Evolutionary conservation across 2,113 vertebrate genomes (phyloP), one percentile per base, ranked within the genome.

Genomic region (Pygoscelis adeliae): DNA sequence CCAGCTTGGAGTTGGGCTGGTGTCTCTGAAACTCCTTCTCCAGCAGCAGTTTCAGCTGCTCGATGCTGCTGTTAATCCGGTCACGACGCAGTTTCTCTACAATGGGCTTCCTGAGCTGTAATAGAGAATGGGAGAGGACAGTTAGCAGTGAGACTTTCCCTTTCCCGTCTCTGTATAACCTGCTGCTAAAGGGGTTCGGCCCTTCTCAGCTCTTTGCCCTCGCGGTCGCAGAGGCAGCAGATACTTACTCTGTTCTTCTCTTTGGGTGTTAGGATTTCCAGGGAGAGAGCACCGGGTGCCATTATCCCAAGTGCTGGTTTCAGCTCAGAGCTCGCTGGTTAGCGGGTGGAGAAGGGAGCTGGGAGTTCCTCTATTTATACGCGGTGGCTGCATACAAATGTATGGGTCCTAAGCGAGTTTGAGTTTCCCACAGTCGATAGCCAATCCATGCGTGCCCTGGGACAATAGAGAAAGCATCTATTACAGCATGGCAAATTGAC

Each of bases 1-100:
- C 98, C 95, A 99, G 98, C 97, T 99, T 99, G 95, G 98, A 98
- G 95, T 97, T 99, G 97, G 98, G 98, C 96, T 99, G 98, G 62
- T 98, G 98, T 19, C 98, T 97, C 90, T 98, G 98, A 83, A 99
- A 99, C 96, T 99, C 98, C 81, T 99, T 99, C 96, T 99, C 99
- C 97, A 99, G 97, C n/a, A 99, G 98, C 87, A 95, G 32, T 63
- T 98, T 98, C 55, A 98, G 97, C 87, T 98, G 98, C 74, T 98
- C 98, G 16, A 98, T 98, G 98, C 99, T 98, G 97, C 93, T 97
- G 93, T 98, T 98, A 96, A 99, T 99, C 61, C 98, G 96, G 26
- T 98, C 98, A 3, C 98, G 97, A 5, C 98, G 98, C 98, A 98
- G 96, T 88, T 98, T 98, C 84, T 99, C 98, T 61, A 98, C 98